These are phyloP conservation scores for Cinclus cinclus DNA, from an alignment of 2,113 vertebrate genomes.

Conservation along the genomic window DNA sequence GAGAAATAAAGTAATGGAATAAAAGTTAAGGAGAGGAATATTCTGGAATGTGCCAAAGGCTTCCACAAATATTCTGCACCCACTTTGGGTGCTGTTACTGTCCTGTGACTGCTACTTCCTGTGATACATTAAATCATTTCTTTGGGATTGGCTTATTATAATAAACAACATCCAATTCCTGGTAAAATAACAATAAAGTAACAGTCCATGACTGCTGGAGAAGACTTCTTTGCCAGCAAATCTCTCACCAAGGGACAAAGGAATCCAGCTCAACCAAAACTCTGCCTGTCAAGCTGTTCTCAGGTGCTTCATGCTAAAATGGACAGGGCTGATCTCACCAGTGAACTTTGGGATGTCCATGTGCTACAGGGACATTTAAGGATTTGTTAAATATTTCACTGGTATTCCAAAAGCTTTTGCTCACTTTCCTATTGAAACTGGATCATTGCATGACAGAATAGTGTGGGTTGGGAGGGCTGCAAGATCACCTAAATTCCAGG, in stretches of 20 bases:
- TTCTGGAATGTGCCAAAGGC: background rate
- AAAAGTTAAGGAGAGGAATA: background rate
- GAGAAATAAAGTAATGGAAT: background rate
- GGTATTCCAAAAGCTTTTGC: background rate
- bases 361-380: background rate
- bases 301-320: background rate
- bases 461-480: background rate
- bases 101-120: background rate
- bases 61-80: background rate
- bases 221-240: background rate
- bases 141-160: background rate
- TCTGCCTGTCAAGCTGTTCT: background rate
- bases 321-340: background rate
- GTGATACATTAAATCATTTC: background rate
- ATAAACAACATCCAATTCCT: background rate
- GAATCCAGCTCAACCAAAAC: background rate
- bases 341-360: background rate
- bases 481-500: background rate
- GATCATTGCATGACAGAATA: rapidly evolving
- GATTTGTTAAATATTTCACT: background rate
- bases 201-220: background rate
- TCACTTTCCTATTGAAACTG: background rate
- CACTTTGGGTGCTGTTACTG: background rate
- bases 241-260: background rate
- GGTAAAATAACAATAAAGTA: background rate